Percentiles rank a stretch among this genome's conserved stretches.
These are phyloP conservation scores for Bos indicus DNA, from an alignment of 2,113 vertebrate genomes.

Conservation along the genomic window DNA sequence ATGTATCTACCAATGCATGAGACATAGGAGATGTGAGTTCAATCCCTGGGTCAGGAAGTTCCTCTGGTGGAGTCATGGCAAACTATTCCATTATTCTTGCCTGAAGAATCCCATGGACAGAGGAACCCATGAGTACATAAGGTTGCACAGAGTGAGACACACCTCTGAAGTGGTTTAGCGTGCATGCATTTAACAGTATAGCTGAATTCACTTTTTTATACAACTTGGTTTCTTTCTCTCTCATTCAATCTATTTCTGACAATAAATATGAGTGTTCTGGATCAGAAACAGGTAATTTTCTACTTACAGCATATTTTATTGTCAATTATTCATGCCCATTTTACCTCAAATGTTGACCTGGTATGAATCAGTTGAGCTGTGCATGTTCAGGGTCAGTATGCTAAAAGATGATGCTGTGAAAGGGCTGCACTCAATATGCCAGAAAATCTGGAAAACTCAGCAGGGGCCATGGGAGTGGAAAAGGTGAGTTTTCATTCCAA, in stretches of 20 bases:
- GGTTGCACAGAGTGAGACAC: background rate
- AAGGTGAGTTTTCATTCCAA: background rate
- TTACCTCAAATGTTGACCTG: background rate
- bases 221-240: background rate
- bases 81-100: background rate
- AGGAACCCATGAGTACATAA: background rate
- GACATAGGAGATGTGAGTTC: background rate
- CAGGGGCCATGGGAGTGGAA: background rate
- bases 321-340: background rate
- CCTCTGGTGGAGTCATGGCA: background rate
- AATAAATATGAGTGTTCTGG: background rate
- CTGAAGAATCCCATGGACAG: background rate
- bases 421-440: background rate
- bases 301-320: background rate
- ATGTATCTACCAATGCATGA: background rate
- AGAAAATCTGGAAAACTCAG: background rate
- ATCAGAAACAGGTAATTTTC: background rate
- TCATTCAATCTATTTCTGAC: background rate
- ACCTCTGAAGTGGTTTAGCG: background rate
- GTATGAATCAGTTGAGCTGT: background rate
- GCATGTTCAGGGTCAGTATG: background rate
- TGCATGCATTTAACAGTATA: background rate
- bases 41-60: background rate
- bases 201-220: background rate
- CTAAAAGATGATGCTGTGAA: background rate